A percentile compares a stretch with the other conserved stretches of the same genome.
Conservation (phyloP, 2,888 invertebrate species). For the Shargacucullia verbasci region DNA sequence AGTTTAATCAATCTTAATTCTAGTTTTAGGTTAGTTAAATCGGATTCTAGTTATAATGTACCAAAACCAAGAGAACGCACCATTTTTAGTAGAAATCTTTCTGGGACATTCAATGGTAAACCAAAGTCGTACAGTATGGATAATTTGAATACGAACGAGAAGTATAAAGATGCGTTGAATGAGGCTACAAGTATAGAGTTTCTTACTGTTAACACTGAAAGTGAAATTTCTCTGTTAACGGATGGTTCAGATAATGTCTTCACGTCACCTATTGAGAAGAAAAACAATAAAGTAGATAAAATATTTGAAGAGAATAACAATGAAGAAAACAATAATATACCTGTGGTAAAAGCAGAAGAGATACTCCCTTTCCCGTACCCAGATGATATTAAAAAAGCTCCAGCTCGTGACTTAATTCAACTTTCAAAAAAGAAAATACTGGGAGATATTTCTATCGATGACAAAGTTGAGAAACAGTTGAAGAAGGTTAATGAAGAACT, state of each 20-base stretch:
- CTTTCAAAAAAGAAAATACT: conserved; percentile 31
- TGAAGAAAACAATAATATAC: conserved; percentile 54
- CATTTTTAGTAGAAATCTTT: conserved; percentile 72
- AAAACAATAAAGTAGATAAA: conserved; percentile 59
- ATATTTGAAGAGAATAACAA: conserved; percentile 47
- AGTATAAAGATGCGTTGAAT: conserved; percentile 74
- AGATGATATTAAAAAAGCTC: conserved; percentile 62
- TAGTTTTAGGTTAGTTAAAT: conserved; percentile 61
- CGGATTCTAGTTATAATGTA: conserved; percentile 65
- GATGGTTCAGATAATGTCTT: conserved; percentile 80
- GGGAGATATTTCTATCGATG: conserved; percentile 46
- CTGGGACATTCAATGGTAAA: conserved; percentile 79
- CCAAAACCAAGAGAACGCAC: conserved; percentile 64
- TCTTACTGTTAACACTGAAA: conserved; percentile 65
- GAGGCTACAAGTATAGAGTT: conserved; percentile 84
- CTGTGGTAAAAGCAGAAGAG: conserved; percentile 74
- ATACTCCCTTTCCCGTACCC: conserved; percentile 76
- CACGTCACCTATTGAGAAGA: conserved; percentile 67
- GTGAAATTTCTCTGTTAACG: conserved; percentile 74
- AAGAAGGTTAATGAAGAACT: conserved; percentile 79
- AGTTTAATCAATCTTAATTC: conserved; percentile 59
- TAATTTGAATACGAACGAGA: conserved; percentile 70
- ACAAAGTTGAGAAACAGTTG: conserved; percentile 73
- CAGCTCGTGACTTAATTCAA: conserved; percentile 54
- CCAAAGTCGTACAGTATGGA: conserved; percentile 83